These are phyloP conservation scores for Venusia cambrica DNA, from an alignment of 2,888 invertebrate genomes.

Conservation along the genomic window DNA sequence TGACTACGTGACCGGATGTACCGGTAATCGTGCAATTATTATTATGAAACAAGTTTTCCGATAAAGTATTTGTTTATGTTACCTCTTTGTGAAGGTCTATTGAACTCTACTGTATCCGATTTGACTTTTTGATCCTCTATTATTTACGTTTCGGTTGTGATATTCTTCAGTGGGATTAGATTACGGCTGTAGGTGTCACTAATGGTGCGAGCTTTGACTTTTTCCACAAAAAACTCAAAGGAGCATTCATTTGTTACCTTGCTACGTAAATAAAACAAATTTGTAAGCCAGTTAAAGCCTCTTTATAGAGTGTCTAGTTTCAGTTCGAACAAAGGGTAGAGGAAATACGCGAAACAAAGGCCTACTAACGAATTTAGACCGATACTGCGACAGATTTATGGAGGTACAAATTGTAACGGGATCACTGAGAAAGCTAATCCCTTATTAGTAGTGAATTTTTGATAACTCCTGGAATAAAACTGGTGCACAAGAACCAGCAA, in stretches of 20 bases:
- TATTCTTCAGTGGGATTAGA: slow-evolving; percentile 7
- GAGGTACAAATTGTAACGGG: slow-evolving; percentile 41
- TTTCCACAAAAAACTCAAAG: slow-evolving; percentile 9
- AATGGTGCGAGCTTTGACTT: slow-evolving; percentile 11
- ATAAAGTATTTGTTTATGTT: slow-evolving; percentile 26
- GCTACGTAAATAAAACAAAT: slow-evolving; percentile 20
- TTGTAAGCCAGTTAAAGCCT: slow-evolving; percentile 24
- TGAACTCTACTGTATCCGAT: slow-evolving; percentile 22
- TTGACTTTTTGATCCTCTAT: slow-evolving; percentile 19
- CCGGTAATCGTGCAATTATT: slow-evolving; percentile 61
- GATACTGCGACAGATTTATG: slow-evolving; percentile 41
- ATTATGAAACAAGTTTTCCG: slow-evolving; percentile 38
- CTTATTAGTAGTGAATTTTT: slow-evolving; percentile 35
- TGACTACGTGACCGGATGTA: slow-evolving; percentile 63
- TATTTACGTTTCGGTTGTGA: slow-evolving; percentile 20
- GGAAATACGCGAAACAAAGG: slow-evolving; percentile 32
- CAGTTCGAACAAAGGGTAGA: slow-evolving; percentile 35
- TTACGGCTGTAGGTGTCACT: slow-evolving; percentile 8
- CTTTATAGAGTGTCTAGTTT: slow-evolving; percentile 27
- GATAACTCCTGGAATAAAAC: too few species aligned
- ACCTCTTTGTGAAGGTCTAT: too few species aligned
- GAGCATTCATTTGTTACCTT: slow-evolving; percentile 15
- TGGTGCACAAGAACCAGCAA: too few species aligned
- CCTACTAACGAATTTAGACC: slow-evolving; percentile 32
- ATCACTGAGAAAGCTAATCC: slow-evolving; percentile 34